Evolutionary conservation across 2,797 vertebrate species (phyloP).

Genomic region (Lates japonicus): DNA sequence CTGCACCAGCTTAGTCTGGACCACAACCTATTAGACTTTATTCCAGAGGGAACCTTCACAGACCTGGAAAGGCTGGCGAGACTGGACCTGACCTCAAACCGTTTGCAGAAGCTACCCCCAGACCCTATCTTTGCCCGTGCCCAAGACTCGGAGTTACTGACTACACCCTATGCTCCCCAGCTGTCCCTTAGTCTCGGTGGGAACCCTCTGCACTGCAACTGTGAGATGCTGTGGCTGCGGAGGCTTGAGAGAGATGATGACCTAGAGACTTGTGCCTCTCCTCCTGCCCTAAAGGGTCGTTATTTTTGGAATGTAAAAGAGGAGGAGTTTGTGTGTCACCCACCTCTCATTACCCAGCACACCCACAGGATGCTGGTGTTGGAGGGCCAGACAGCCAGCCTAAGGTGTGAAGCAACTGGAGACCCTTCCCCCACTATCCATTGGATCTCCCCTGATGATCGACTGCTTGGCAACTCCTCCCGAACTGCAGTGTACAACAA

Average conservation of each 20-base stretch:
- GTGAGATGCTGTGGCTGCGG: slow-evolving; percentile 94
- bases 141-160: slow-evolving; percentile 85
- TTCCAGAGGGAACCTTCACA: slow-evolving; percentile 93
- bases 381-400: slow-evolving; percentile 92
- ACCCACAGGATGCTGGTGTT: slow-evolving; percentile 93
- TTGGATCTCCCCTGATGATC: slow-evolving; percentile 94
- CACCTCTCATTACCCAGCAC: slow-evolving; percentile 94
- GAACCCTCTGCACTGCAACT: slow-evolving; percentile 96
- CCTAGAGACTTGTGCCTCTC: slow-evolving; percentile 96
- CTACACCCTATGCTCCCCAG: slow-evolving; percentile 90
- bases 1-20: slow-evolving; percentile 96
- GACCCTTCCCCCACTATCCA: slow-evolving; percentile 93
- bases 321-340: slow-evolving; percentile 94
- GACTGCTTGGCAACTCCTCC: slow-evolving; percentile 91
- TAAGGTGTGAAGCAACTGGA: slow-evolving; percentile 94
- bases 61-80: slow-evolving; percentile 93
- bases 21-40: slow-evolving; percentile 94
- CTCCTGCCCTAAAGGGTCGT: slow-evolving; percentile 91
- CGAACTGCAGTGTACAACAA: slow-evolving; percentile 90
- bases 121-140: slow-evolving; percentile 94
- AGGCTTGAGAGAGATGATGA: slow-evolving; percentile 92
- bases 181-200: slow-evolving; percentile 93
- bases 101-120: slow-evolving; percentile 93
- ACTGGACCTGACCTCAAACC: slow-evolving; percentile 94
- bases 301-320: slow-evolving; percentile 95